These are phyloP conservation scores for Mustela nigripes DNA, from an alignment of 2,113 vertebrate species.

Conservation along the genomic window DNA sequence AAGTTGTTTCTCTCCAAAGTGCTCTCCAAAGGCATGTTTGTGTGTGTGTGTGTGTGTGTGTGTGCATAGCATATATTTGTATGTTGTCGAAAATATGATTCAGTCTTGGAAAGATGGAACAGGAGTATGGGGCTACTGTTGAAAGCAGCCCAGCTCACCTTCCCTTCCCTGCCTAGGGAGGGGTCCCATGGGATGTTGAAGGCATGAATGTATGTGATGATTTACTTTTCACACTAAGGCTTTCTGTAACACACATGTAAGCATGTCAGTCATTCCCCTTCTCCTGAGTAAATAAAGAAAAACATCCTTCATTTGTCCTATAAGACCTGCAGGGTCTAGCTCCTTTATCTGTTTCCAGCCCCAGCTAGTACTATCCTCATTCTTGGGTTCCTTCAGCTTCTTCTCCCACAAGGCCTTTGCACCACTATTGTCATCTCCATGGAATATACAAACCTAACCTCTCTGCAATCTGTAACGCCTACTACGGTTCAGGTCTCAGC, in stretches of 20 bases:
- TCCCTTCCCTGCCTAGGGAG: background rate
- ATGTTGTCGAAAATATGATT: constrained; percentile 17
- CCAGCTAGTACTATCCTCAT: background rate
- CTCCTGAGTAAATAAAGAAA: background rate
- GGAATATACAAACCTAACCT: background rate
- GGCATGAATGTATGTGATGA: background rate
- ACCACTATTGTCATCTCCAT: background rate
- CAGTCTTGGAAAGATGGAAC: background rate
- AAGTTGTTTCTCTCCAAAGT: constrained; percentile 64
- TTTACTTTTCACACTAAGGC: background rate
- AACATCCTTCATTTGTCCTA: background rate
- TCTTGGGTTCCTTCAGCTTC: background rate
- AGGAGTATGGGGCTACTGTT: background rate
- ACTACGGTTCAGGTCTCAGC: background rate
- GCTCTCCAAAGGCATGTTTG: background rate
- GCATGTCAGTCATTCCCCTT: background rate
- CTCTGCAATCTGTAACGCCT: background rate
- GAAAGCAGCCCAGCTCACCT: background rate
- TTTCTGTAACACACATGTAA: background rate
- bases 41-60: background rate
- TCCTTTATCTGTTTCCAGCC: background rate
- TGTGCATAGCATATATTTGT: background rate
- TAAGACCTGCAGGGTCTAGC: background rate
- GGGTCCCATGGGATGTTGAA: background rate
- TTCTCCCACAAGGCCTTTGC: background rate